Conservation (phyloP, 2,113 vertebrate genomes). For the Hippoglossus stenolepis region DNA sequence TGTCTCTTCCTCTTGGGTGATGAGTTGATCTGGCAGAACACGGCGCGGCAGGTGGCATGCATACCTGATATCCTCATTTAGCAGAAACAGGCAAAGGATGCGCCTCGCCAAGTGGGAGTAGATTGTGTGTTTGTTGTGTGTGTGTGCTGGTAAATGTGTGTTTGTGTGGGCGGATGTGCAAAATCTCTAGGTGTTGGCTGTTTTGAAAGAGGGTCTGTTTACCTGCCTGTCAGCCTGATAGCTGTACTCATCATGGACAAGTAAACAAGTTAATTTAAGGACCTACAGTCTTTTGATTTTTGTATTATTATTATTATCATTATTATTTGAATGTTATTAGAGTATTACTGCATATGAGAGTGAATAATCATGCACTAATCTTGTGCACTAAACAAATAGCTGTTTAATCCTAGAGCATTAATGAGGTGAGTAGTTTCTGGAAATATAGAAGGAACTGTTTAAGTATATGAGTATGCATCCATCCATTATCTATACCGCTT, state of each 20-base stretch:
- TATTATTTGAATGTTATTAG: no score
- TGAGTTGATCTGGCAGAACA: slow-evolving; percentile 66
- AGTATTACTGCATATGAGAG: no score
- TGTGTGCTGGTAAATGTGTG: not conserved
- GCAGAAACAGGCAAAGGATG: slow-evolving; percentile 47
- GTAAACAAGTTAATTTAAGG: not conserved
- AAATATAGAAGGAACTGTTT: no score
- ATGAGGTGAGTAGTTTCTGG: no score
- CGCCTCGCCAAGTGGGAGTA: slow-evolving; percentile 13
- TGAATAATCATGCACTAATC: no score
- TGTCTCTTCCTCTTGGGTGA: slow-evolving; percentile 63
- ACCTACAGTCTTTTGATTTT: not conserved
- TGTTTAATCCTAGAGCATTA: no score
- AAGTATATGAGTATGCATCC: no score
- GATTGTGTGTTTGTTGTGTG: not conserved
- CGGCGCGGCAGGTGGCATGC: slow-evolving; percentile 61
- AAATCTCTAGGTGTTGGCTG: slow-evolving; percentile 10
- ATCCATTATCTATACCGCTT: no score
- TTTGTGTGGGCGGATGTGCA: slow-evolving; percentile 15
- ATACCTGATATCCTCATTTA: slow-evolving; percentile 67
- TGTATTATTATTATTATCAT: not conserved
- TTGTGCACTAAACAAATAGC: no score
- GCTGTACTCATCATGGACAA: not conserved
- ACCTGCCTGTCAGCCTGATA: slow-evolving; percentile 2
- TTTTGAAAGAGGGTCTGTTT: slow-evolving; percentile 1